Evolutionary conservation across 2,888 invertebrate species (phyloP).

Genomic region (Tenthredo amoena): DNA sequence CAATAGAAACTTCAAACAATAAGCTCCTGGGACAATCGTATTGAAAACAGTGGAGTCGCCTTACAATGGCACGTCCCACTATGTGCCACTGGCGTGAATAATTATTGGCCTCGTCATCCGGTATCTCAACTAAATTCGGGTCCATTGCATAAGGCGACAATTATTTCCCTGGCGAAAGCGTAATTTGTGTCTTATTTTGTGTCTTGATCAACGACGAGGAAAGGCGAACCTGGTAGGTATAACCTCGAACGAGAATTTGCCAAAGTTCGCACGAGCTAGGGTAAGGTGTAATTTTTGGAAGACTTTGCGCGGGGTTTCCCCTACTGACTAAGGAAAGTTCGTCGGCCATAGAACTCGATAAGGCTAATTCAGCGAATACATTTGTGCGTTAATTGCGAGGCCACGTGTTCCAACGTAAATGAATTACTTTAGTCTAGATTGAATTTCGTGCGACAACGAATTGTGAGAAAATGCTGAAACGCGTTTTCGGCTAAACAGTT

Average conservation of each 20-base stretch:
- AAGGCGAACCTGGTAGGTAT: neutral
- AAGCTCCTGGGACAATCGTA: conserved; percentile 75
- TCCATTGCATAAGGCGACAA: conserved; percentile 32
- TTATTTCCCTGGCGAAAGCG: conserved; percentile 35
- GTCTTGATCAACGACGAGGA: conserved; percentile 16
- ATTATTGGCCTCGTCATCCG: conserved; percentile 66
- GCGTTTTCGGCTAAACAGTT: neutral
- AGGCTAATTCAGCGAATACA: conserved; percentile 25
- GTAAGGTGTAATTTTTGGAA: conserved; percentile 23
- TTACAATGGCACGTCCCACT: conserved; percentile 69
- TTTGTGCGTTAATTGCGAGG: conserved; percentile 26
- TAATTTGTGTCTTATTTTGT: conserved; percentile 50
- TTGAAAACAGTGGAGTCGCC: conserved; percentile 72
- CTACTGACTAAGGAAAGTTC: neutral
- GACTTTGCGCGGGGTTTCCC: neutral
- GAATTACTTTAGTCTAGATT: conserved; percentile 28
- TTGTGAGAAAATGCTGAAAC: neutral
- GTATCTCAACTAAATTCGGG: conserved; percentile 30
- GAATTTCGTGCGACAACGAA: conserved; percentile 13
- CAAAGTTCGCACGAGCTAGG: conserved; percentile 9
- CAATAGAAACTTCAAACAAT: conserved; percentile 77
- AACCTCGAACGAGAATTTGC: conserved; percentile 16
- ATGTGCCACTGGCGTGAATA: conserved; percentile 60
- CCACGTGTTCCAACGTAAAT: conserved; percentile 29
- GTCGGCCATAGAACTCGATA: neutral